Percentiles rank a stretch among this genome's conserved stretches.
These are phyloP conservation scores for Lontra canadensis DNA, from an alignment of 2,113 vertebrate genomes.

Conservation along the genomic window DNA sequence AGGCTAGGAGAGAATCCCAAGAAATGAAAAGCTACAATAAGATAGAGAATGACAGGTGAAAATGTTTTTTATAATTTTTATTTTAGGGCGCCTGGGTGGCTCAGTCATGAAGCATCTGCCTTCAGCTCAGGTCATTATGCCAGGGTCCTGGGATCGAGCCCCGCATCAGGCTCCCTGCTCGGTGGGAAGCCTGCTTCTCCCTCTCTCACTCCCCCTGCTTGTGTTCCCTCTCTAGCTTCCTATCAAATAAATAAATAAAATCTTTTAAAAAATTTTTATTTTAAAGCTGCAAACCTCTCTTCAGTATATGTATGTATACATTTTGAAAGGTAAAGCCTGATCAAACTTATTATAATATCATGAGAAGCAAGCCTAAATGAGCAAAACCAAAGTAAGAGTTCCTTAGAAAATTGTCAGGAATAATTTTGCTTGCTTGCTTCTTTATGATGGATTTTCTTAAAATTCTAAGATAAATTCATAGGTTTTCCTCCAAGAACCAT, in stretches of 20 bases:
- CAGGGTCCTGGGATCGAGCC: too few relatives aligned
- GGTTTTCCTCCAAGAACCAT: slow-evolving; percentile 29
- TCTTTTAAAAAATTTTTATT: background rate
- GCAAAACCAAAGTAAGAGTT: slow-evolving; percentile 30
- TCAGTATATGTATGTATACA: background rate
- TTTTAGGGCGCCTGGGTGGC: too few relatives aligned
- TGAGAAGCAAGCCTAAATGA: slow-evolving; percentile 24
- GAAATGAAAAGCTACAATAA: slow-evolving; percentile 30
- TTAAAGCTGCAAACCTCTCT: slow-evolving; percentile 4
- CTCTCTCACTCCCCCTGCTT: too few relatives aligned
- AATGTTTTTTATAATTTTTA: background rate
- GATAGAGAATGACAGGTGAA: background rate
- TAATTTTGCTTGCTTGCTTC: background rate
- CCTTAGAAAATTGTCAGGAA: slow-evolving; percentile 20
- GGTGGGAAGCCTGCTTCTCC: too few relatives aligned
- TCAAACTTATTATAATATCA: background rate
- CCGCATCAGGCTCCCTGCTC: too few relatives aligned
- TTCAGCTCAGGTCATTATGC: too few relatives aligned
- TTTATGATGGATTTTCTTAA: slow-evolving; percentile 18
- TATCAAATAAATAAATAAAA: too few relatives aligned
- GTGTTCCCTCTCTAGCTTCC: too few relatives aligned
- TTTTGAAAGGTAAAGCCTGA: background rate
- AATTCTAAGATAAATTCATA: slow-evolving; percentile 32
- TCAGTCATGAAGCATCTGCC: too few relatives aligned
- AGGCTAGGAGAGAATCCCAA: background rate